Percentiles rank a stretch among this genome's conserved stretches.
Conservation (phyloP, 2,888 invertebrate genomes). For the Sycophila texana region DNA sequence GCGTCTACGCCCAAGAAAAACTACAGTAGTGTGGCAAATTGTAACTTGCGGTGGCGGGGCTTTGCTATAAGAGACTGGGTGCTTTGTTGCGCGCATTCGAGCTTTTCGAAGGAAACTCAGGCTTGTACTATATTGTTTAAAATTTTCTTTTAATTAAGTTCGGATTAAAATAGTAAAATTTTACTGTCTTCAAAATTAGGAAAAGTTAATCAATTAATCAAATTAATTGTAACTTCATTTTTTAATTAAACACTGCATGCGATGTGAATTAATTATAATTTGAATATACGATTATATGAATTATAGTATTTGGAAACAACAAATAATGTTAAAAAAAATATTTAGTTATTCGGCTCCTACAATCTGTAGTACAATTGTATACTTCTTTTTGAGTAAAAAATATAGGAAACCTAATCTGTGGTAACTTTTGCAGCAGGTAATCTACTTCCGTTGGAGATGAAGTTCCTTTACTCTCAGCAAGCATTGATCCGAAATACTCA, state of each 20-base stretch:
- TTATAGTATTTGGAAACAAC: neutral
- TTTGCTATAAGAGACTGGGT: slow-evolving; percentile 45
- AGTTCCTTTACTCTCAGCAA: slow-evolving; percentile 62
- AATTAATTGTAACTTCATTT: slow-evolving; percentile 5
- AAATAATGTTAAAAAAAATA: too few species aligned
- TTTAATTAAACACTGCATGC: neutral
- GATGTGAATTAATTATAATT: slow-evolving; percentile 25
- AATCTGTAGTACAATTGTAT: neutral
- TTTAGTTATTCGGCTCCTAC: too few species aligned
- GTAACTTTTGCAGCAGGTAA: slow-evolving; percentile 63
- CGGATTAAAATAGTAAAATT: neutral
- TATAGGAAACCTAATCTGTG: neutral
- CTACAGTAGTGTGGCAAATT: slow-evolving; percentile 29
- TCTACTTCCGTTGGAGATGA: slow-evolving; percentile 72
- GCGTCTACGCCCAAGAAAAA: slow-evolving; percentile 23
- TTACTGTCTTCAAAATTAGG: too few species aligned
- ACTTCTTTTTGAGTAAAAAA: neutral
- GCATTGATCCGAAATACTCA: slow-evolving; percentile 54
- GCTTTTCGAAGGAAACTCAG: slow-evolving; percentile 24
- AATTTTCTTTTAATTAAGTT: too few species aligned
- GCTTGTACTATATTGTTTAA: neutral
- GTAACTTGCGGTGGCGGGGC: slow-evolving; percentile 48
- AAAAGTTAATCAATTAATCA: too few species aligned
- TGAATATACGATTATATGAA: neutral
- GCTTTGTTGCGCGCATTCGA: slow-evolving; percentile 30